Evolutionary conservation across 1,140 invertebrate species (phyloP), one percentile per base, ranked within the genome.

Genomic region (Drosophila pallidifrons): DNA sequence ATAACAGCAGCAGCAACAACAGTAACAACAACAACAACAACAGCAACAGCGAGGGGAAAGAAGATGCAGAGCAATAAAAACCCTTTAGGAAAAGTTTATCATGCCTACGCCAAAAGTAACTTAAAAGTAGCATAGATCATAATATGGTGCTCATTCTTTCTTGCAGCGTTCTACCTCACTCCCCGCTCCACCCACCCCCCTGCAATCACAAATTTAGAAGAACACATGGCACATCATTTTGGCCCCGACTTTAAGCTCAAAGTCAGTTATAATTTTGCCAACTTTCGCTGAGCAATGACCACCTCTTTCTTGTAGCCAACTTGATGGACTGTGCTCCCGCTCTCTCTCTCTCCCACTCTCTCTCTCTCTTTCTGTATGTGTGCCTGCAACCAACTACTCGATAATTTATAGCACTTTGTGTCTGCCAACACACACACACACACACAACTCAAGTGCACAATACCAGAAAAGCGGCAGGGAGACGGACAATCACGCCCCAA

Each of bases 331-430:
- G 54, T 59, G 55, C 47, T 45, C 20, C 20, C 38, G 52, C n/a
- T 28, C 11, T 25, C 2, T 28, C 11, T 25, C 2, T 20, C 20
- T 25, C 60, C 8, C 15, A 5, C 32, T 35, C 35, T 5, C 30
- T 10, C 7, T 10, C 10, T 43, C 10, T 49, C 8, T 59, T n/a
- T 7, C 1, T 35, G 28, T n/a, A 11, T 10, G 1, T 47, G 3
- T 7, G 10, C 28, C 46, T 69, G 82, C 75, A 82, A 52, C 75
- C 75, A 85, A 79, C 82, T 86, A 87, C 82, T 87, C 82, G 82
- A 86, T 86, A 86, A 86, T 86, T 86, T 86, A 86, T 86, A 82
- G 82, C 82, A 87, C 82, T 85, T 76, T 82, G 83, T 82, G 83
- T 76, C 80, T 74, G 83, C 77, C 80, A 77, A 75, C 83, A 79